phyloP scores from a whole-genome alignment of 2,113 vertebrate genomes.

The Planiliza haematocheilus region DNA sequence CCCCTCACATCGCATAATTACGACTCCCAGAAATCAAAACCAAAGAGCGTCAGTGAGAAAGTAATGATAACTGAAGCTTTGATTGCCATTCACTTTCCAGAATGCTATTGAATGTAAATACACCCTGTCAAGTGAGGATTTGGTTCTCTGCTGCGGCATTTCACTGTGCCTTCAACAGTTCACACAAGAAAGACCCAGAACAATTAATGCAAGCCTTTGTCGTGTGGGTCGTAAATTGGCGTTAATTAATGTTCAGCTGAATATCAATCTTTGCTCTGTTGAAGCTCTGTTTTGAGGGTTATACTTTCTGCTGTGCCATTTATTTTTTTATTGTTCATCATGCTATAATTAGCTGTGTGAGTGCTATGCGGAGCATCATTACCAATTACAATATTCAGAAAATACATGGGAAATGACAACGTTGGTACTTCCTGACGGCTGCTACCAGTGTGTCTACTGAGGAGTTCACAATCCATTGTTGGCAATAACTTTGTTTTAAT shows the following conservation, averaged over 20 bases:
- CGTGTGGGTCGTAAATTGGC: conserved; percentile 35
- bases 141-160: conserved; percentile 19
- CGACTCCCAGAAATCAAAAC: conserved; percentile 38
- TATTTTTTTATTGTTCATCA: conserved; percentile 52
- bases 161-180: conserved; percentile 42
- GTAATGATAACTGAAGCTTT: conserved; percentile 13
- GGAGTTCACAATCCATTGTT: conserved; percentile 1
- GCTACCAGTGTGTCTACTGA: conserved; percentile 17
- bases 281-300: conserved; percentile 50
- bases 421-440: conserved; percentile 33
- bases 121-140: conserved; percentile 51
- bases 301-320: conserved; percentile 45
- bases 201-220: conserved; percentile 51
- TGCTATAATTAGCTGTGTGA: conserved; percentile 57
- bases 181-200: conserved; percentile 24
- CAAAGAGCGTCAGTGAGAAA: conserved; percentile 20
- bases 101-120: conserved; percentile 33
- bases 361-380: conserved; percentile 34
- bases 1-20: conserved; percentile 31
- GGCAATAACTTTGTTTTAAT: conserved; percentile 1
- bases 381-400: conserved; percentile 37
- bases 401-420: conserved; percentile 27
- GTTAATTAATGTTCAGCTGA: conserved; percentile 65
- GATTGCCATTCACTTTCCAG: conserved; percentile 13
- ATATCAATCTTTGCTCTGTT: conserved; percentile 59